Evolutionary conservation across 2,797 vertebrate species (phyloP).

Genomic region (Sebastes itinus): DNA sequence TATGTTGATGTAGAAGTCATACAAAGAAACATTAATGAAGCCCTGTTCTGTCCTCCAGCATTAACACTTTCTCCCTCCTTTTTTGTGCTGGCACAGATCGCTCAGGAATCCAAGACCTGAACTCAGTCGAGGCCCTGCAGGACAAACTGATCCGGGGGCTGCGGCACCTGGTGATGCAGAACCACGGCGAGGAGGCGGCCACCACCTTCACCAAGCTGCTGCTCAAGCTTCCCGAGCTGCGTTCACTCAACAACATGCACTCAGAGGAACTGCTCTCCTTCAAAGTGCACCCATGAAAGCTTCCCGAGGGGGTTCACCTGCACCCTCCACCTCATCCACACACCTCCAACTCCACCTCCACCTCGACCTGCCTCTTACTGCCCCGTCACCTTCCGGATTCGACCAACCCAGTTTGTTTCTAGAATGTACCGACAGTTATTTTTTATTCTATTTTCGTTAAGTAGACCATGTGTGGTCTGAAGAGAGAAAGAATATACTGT

Average conservation of each 20-base stretch:
- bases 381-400: neutral
- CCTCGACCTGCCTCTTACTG: conserved; percentile 51
- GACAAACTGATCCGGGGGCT: conserved; percentile 95
- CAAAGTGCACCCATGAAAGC: conserved; percentile 89
- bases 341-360: conserved; percentile 44
- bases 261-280: conserved; percentile 98
- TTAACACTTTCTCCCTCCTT: neutral
- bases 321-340: conserved; percentile 23
- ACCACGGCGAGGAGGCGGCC: conserved; percentile 91
- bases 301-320: neutral
- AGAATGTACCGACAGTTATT: conserved; percentile 74
- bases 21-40: neutral
- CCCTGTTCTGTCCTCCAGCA: neutral
- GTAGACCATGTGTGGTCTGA: conserved; percentile 30
- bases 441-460: conserved; percentile 67
- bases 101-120: conserved; percentile 93
- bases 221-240: conserved; percentile 96
- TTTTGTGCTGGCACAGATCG: conserved; percentile 83
- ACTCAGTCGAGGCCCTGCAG: conserved; percentile 94
- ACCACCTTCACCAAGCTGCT: conserved; percentile 98
- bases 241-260: conserved; percentile 99
- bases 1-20: neutral
- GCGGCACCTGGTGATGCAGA: conserved; percentile 94
- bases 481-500: conserved; percentile 65
- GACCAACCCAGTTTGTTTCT: conserved; percentile 66